Conservation (phyloP, 2,797 vertebrate species). For the Hydrophis major region DNA sequence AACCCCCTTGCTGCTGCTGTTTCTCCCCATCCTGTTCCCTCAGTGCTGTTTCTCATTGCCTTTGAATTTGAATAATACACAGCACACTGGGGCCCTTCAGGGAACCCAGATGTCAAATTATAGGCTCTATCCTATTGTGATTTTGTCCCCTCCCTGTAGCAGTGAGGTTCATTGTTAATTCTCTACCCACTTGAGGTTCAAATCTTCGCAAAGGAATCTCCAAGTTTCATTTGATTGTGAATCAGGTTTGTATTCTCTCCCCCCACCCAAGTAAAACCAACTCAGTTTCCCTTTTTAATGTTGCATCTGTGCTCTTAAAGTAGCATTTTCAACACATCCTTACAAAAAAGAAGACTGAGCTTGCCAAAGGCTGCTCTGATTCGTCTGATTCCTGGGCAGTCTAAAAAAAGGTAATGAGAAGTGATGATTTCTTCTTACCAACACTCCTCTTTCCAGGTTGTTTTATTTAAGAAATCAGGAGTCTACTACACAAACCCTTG, state of each 20-base stretch:
- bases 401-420: conserved; percentile 64
- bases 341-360: conserved; percentile 2
- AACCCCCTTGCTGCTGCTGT: conserved; percentile 40
- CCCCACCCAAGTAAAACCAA: conserved; percentile 37
- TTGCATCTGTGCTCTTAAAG: conserved; percentile 36
- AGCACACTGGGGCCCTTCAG: conserved; percentile 64
- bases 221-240: conserved; percentile 60
- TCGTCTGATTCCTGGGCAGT: conserved; percentile 62
- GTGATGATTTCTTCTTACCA: conserved; percentile 61
- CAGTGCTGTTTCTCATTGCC: conserved; percentile 31
- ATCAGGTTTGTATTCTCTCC: conserved; percentile 41
- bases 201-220: conserved; percentile 56
- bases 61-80: conserved; percentile 70
- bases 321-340: conserved; percentile 9
- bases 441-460: conserved; percentile 57
- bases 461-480: conserved; percentile 70
- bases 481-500: conserved; percentile 63
- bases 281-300: conserved; percentile 23
- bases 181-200: conserved; percentile 56
- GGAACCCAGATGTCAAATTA: conserved; percentile 66
- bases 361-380: conserved; percentile 20
- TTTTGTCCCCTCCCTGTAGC: not conserved
- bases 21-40: conserved; percentile 8
- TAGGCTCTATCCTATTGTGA: conserved; percentile 59
- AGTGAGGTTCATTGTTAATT: conserved; percentile 61